Base-by-base conservation (phyloP, 1,140 invertebrate genomes). In the Atopsyche davidsoni region DNA sequence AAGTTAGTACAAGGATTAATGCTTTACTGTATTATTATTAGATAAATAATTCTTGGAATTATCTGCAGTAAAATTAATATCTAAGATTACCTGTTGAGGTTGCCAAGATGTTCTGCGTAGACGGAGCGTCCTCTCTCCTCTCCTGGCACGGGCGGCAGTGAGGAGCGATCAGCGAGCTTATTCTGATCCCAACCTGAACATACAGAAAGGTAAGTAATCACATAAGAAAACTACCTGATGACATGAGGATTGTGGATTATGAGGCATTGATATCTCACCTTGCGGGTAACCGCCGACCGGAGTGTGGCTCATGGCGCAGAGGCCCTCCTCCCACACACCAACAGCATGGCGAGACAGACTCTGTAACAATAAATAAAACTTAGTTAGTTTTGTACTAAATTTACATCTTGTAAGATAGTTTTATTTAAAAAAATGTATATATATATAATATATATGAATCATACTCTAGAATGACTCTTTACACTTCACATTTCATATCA, bases 291-390 rank as follows among this genome's bases (percentile, higher is more conserved):
- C 69, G 69, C 69, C 69, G 64, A 69, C 62, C 69, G 72, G 71
- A 67, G 69, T 71, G 62, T 74, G 70, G 72, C 72, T 74, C 72
- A 74, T 74, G 72, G 72, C 72, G 72, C 70, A 70, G 64, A 70
- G 72, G 69, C 70, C 70, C 68, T 72, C 61, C 69, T 74, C 72
- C 70, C 70, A 74, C 69, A 68, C 68, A 67, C 67, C 64, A 69
- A 68, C 70, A 72, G 70, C 72, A 74, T 74, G 72, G 72, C 72
- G 70, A 71, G 72, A 72, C 63, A 72, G 68, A 67, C 72, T 68
- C 71, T 74, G 62, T 2, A 53, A 51, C 36, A 43, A 52, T 51
- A 48, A 48, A 31, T 24, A 53, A 10, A 41, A 19, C 17, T 39
- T 48, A 14, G 17, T 46, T 16, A 16, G n/a, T n/a, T n/a, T n/a